Percentiles rank a stretch among this genome's conserved stretches.
Conservation (phyloP, 2,888 invertebrate genomes). For the Chaetogeoica ovagalla region DNA sequence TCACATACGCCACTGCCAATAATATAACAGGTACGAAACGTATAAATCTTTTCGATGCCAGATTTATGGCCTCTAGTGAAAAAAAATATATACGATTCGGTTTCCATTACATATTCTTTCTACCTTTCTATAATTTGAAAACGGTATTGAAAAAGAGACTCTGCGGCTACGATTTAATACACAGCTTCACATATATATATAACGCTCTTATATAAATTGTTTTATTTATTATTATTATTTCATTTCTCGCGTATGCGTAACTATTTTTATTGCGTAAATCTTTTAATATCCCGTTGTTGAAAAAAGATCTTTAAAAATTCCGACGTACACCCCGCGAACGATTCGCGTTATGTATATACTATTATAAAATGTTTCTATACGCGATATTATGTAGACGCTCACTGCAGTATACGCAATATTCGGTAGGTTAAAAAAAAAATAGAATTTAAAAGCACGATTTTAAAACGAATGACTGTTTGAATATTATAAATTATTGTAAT, state of each 20-base stretch:
- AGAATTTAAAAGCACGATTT: no score
- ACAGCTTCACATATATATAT: conserved; percentile 30
- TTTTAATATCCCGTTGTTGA: conserved; percentile 11
- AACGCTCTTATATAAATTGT: no score
- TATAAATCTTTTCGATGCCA: conserved; percentile 50
- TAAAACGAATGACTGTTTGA: no score
- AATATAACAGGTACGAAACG: conserved; percentile 13
- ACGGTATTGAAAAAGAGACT: conserved; percentile 42
- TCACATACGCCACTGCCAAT: neutral
- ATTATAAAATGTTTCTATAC: no score
- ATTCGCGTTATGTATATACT: no score
- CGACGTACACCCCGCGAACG: neutral
- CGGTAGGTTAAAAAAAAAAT: no score
- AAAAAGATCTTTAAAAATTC: no score
- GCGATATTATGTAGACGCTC: no score
- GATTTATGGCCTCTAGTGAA: conserved; percentile 42
- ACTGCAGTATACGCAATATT: no score
- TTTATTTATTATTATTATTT: conserved; percentile 28
- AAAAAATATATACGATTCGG: conserved; percentile 15
- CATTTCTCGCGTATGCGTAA: neutral
- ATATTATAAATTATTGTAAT: no score
- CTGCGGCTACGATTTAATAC: conserved; percentile 6
- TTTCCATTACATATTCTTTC: conserved; percentile 19
- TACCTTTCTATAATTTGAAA: conserved; percentile 47
- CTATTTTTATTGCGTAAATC: conserved; percentile 35